Percentiles rank a stretch among this genome's conserved stretches.
phyloP scores from a whole-genome alignment of 2,888 invertebrate genomes.

The Brassicogethes aeneus region DNA sequence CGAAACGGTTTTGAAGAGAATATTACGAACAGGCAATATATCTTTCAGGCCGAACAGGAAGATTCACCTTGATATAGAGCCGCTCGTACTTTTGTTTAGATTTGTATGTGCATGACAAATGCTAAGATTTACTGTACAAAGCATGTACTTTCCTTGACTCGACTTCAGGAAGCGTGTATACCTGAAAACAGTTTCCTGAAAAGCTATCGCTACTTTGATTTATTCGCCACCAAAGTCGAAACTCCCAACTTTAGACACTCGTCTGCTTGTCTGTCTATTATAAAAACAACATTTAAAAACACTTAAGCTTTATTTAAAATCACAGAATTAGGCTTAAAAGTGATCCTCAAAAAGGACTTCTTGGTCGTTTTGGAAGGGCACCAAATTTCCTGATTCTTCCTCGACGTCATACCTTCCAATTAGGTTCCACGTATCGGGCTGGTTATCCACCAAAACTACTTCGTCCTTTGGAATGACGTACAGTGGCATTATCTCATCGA shows the following conservation, averaged over 20 bases:
- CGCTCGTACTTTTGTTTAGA: slow-evolving; percentile 26
- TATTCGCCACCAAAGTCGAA: slow-evolving; percentile 9
- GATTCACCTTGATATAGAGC: slow-evolving; percentile 25
- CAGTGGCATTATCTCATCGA: slow-evolving; percentile 35
- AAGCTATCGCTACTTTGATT: slow-evolving; percentile 16
- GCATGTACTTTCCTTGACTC: slow-evolving; percentile 12
- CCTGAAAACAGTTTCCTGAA: slow-evolving; percentile 19
- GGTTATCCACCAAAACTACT: slow-evolving; percentile 27
- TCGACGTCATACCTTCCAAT: slow-evolving; percentile 39
- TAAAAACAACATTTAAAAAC: too few species aligned
- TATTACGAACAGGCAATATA: slow-evolving; percentile 12
- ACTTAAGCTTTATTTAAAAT: too few species aligned
- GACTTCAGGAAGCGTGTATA: slow-evolving; percentile 14
- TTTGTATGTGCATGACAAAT: slow-evolving; percentile 25
- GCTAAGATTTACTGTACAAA: slow-evolving; percentile 22
- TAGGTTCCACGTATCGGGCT: slow-evolving; percentile 35
- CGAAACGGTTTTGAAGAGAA: too few species aligned
- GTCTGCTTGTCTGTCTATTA: too few species aligned
- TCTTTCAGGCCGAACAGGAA: slow-evolving; percentile 18
- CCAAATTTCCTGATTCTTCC: slow-evolving; percentile 37
- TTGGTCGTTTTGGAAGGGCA: slow-evolving; percentile 31
- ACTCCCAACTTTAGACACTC: too few species aligned
- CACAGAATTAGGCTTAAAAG: too few species aligned
- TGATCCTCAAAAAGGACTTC: slow-evolving; percentile 30
- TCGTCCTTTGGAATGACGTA: slow-evolving; percentile 32